Conservation (phyloP, 2,113 vertebrate species). For the Stercorarius parasiticus region DNA sequence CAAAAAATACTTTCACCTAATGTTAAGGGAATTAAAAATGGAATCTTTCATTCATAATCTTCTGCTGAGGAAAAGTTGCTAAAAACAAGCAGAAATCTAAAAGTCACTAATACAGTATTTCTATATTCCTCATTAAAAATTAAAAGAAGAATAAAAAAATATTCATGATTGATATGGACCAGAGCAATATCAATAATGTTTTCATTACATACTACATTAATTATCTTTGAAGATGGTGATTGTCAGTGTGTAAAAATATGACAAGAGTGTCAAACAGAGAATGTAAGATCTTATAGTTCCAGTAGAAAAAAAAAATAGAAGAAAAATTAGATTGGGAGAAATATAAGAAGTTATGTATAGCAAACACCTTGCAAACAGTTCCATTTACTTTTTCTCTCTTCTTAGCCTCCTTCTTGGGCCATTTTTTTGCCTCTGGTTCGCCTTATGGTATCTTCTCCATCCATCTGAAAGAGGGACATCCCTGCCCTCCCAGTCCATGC, state of each 20-base stretch:
- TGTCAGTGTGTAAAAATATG: not conserved
- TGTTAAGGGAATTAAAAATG: not conserved
- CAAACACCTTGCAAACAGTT: not conserved
- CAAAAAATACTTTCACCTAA: not conserved
- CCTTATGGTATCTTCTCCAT: not conserved
- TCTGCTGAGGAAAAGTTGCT: not conserved
- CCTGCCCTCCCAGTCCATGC: fast-evolving
- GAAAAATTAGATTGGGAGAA: not conserved
- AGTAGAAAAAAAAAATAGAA: not conserved
- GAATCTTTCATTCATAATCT: not conserved
- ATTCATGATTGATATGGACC: not conserved
- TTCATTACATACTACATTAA: not conserved
- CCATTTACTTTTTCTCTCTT: not conserved
- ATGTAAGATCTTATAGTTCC: not conserved
- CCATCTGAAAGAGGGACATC: not conserved
- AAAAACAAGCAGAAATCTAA: not conserved
- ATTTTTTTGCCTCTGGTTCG: not conserved
- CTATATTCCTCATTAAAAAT: not conserved
- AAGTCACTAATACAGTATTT: not conserved
- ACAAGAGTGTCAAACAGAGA: not conserved
- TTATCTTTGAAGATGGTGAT: not conserved
- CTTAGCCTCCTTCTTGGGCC: not conserved
- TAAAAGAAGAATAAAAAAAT: not conserved
- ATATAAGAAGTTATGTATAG: not conserved
- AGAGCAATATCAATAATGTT: not conserved